Evolutionary conservation across 2,113 vertebrate genomes (phyloP).

Genomic region (Puntigrus tetrazona): DNA sequence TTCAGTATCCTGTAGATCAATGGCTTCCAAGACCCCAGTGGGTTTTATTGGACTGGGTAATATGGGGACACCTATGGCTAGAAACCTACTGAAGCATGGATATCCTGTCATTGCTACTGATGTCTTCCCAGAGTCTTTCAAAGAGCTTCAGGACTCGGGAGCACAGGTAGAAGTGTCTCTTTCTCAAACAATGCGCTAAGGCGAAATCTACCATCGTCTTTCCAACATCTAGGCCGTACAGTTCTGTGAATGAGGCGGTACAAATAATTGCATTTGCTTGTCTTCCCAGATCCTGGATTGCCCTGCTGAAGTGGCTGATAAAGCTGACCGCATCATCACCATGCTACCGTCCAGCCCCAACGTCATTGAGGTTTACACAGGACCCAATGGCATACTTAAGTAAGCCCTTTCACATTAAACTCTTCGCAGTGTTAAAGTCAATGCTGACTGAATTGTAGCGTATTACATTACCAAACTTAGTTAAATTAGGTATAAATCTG

Average conservation of each 20-base stretch:
- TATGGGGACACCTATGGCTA: slow-evolving; percentile 98
- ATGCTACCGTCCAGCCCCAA: slow-evolving; percentile 95
- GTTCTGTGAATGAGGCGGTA: background rate
- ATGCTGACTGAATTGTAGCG: background rate
- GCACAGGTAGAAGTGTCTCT: slow-evolving; percentile 82
- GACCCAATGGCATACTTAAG: slow-evolving; percentile 92
- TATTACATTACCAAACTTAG: background rate
- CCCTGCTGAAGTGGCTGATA: slow-evolving; percentile 92
- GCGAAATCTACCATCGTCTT: background rate
- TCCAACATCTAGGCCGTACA: background rate
- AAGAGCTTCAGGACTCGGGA: slow-evolving; percentile 89
- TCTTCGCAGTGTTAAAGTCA: background rate
- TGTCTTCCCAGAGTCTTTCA: slow-evolving; percentile 94
- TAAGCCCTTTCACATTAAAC: slow-evolving; percentile 63
- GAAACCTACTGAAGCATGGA: slow-evolving; percentile 92
- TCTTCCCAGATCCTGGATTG: slow-evolving; percentile 85
- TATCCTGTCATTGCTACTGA: slow-evolving; percentile 92
- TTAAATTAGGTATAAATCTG: background rate
- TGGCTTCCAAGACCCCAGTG: slow-evolving; percentile 96
- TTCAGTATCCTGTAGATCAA: slow-evolving; percentile 85
- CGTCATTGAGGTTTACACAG: slow-evolving; percentile 88
- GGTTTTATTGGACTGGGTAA: slow-evolving; percentile 96
- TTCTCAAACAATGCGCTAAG: background rate
- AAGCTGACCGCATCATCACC: slow-evolving; percentile 93
- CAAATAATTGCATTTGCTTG: background rate